Evolutionary conservation across 2,797 vertebrate genomes (phyloP), one percentile per base, ranked within the genome.

Genomic region (Rhynchonycteris naso): DNA sequence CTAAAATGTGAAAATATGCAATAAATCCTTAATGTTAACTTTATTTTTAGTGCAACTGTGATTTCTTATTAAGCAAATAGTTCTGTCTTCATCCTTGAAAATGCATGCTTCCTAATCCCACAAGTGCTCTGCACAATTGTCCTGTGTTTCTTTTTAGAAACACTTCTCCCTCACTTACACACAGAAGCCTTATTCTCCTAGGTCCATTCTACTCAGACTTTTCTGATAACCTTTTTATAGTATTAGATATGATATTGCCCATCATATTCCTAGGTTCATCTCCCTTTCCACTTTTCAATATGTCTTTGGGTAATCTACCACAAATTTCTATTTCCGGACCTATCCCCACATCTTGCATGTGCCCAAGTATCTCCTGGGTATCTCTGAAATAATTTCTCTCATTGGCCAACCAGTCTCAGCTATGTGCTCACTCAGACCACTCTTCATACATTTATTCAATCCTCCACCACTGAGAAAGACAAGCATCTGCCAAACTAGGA

Each of bases 321-420:
- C 10, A 47, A 22, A 26, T 21, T 28, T 43, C 43, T 21, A 4
- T 7, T 9, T 54, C 63, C 22, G 7, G 47, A 47, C 28, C 94
- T 35, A 5, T n/a, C 28, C 30, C 28, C 43, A 10, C 0, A 12
- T 22, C 22, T 56, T 33, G 14, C 26, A n/a, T 0, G 0, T 28
- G 7, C 21, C 50, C 15, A 33, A 19, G 7, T 33, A 10, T 21
- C 58, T 47, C 22, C 1, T 66, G 43, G 63, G 4, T 26, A 59
- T 24, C 80, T 74, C 38, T 1, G 1, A 4, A 2, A 43, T 3
- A 4, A 33, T 3, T 24, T 30, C 43, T 28, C 65, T 50, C 14
- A 18, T 14, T 3, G 13, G 22, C 7, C 26, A 75, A 10, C 1
- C 16, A 28, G 26, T 30, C 7, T 52, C n/a, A 0, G 38, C 5